Conservation (phyloP, 2,113 vertebrate genomes). For the Lates calcarifer region DNA sequence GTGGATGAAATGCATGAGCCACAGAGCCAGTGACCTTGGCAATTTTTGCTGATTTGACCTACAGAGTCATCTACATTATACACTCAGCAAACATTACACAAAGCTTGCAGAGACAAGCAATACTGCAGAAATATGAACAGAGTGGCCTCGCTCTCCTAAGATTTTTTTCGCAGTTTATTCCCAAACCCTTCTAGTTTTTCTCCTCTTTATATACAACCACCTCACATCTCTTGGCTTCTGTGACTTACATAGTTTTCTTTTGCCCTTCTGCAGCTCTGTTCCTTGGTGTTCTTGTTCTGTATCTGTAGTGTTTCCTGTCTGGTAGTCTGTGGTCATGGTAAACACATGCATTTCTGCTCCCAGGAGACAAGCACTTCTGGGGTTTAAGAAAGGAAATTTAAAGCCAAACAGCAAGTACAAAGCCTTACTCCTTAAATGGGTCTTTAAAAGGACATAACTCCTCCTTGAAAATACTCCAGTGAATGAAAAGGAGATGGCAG, state of each 20-base stretch:
- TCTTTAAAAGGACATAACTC: slow-evolving; percentile 8
- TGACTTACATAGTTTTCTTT: slow-evolving; percentile 2
- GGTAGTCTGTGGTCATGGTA: slow-evolving; percentile 26
- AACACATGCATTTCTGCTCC: slow-evolving; percentile 28
- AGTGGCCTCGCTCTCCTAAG: neutral
- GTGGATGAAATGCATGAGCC: slow-evolving; percentile 28
- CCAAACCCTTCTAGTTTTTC: neutral
- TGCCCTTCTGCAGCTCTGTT: slow-evolving; percentile 22
- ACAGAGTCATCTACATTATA: slow-evolving; percentile 44
- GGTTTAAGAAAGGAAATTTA: slow-evolving; percentile 8
- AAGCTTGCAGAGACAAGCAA: slow-evolving; percentile 45
- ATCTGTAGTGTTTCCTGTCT: slow-evolving; percentile 25
- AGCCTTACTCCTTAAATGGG: neutral
- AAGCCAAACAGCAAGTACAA: slow-evolving; percentile 3
- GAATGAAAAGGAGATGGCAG: slow-evolving; percentile 66
- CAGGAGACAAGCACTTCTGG: slow-evolving; percentile 17
- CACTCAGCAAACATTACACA: slow-evolving; percentile 55
- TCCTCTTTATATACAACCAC: neutral
- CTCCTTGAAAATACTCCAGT: slow-evolving; percentile 31
- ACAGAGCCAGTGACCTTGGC: slow-evolving; percentile 56
- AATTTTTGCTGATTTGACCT: slow-evolving; percentile 60
- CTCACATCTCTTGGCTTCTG: slow-evolving; percentile 20
- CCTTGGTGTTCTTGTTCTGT: slow-evolving; percentile 9
- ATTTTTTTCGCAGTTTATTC: slow-evolving; percentile 17
- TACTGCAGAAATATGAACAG: slow-evolving; percentile 38